Conservation (phyloP, 2,888 invertebrate species). For the Hylaea fasciaria region DNA sequence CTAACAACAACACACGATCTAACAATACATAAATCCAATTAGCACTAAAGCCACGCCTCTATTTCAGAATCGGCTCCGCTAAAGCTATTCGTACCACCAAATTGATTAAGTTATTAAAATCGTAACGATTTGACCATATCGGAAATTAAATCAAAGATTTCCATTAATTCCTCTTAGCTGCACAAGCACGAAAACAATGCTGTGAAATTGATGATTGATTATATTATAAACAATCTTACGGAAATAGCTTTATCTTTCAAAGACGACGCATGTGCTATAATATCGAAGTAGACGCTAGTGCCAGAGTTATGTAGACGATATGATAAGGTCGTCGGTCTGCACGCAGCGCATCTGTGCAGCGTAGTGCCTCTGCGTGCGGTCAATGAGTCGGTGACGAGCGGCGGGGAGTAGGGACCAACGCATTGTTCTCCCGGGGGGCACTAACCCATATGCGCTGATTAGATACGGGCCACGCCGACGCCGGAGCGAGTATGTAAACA, state of each 20-base stretch:
- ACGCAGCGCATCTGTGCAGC: constrained; percentile 19
- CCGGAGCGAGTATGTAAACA: constrained; percentile 59
- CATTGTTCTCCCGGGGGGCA: constrained; percentile 83
- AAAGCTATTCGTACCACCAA: background rate
- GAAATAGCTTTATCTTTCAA: constrained; percentile 34
- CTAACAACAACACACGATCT: constrained; percentile 3
- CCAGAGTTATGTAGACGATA: constrained; percentile 38
- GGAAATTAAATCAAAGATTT: constrained; percentile 8
- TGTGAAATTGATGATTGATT: constrained; percentile 36
- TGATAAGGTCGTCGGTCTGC: constrained; percentile 31
- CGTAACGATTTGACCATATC: constrained; percentile 4
- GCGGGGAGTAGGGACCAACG: constrained; percentile 72
- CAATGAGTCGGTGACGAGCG: constrained; percentile 41
- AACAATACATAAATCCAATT: constrained; percentile 28
- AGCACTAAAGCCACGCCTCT: constrained; percentile 7
- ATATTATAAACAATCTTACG: constrained; percentile 33
- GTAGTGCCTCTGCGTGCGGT: constrained; percentile 40
- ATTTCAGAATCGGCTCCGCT: background rate
- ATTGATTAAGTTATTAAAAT: constrained; percentile 1
- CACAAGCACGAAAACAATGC: constrained; percentile 26
- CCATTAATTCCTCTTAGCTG: constrained; percentile 7
- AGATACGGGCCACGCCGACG: constrained; percentile 64
- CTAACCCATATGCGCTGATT: constrained; percentile 81
- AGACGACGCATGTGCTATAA: constrained; percentile 29
- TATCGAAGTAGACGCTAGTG: constrained; percentile 28